Evolutionary conservation across 2,113 vertebrate genomes (phyloP).

Genomic region (Micromys minutus): DNA sequence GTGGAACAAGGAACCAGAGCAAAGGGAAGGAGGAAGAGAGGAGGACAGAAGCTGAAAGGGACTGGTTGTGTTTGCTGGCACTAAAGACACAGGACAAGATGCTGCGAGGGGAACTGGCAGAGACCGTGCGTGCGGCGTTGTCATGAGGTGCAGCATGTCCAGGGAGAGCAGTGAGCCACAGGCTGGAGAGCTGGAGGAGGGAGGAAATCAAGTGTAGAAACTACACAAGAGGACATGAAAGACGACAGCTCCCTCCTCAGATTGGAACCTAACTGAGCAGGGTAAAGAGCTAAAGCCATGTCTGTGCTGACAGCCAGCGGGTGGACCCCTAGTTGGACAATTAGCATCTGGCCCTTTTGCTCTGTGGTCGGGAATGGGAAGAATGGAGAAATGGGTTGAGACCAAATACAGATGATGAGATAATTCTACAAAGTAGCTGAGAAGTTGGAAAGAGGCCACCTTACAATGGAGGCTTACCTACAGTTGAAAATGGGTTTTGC

Average conservation of each 20-base stretch:
- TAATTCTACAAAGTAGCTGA: background rate
- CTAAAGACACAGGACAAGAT: background rate
- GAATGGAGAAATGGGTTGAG: background rate
- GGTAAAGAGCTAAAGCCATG: background rate
- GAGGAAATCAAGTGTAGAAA: background rate
- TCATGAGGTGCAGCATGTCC: background rate
- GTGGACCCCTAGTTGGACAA: background rate
- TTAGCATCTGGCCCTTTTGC: background rate
- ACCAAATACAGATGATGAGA: rapidly evolving
- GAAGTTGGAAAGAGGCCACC: background rate
- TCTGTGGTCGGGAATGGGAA: background rate
- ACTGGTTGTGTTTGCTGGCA: constrained; percentile 4
- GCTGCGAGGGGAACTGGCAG: background rate
- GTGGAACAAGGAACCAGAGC: background rate
- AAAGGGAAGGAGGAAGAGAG: background rate
- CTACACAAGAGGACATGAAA: background rate
- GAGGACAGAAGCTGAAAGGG: background rate
- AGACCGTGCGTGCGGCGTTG: background rate
- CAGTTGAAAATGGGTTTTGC: background rate
- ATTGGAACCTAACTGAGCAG: background rate
- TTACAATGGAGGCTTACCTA: background rate
- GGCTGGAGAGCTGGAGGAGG: background rate
- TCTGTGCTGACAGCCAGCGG: background rate
- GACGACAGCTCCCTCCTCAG: background rate
- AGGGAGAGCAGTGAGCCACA: background rate